A percentile compares a stretch with the other conserved stretches of the same genome.
Evolutionary conservation across 2,797 vertebrate genomes (phyloP).

Genomic region (Halcyon chelicuti): DNA sequence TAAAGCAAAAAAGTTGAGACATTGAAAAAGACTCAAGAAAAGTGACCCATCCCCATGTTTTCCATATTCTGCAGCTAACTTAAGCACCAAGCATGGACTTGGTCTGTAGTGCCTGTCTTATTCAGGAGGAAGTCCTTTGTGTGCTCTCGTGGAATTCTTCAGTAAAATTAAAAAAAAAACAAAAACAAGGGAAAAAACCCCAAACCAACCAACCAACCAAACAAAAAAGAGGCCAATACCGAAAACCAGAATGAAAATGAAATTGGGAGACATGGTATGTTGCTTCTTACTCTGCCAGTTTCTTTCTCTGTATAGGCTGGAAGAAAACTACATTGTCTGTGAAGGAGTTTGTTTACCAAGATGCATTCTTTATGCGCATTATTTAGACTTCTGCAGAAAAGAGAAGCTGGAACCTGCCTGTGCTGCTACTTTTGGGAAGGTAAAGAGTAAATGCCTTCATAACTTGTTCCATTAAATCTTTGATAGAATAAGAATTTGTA

Average conservation of each 20-base stretch:
- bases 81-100: neutral
- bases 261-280: fast-evolving
- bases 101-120: neutral
- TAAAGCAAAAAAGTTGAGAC: neutral
- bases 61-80: neutral
- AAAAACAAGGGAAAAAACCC: too few species aligned
- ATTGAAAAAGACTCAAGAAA: neutral
- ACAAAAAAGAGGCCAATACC: fast-evolving
- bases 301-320: conserved; percentile 85
- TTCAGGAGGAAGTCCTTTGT: neutral
- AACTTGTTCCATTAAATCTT: neutral
- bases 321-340: conserved; percentile 98
- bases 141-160: neutral
- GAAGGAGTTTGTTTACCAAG: conserved; percentile 97
- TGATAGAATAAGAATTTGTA: neutral
- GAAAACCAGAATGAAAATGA: neutral
- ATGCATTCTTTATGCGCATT: conserved; percentile 97
- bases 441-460: conserved; percentile 50
- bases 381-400: conserved; percentile 98
- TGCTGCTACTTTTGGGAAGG: conserved; percentile 98
- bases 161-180: neutral
- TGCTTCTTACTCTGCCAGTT: neutral
- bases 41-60: neutral
- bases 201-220: neutral
- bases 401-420: conserved; percentile 97